Conservation (phyloP, 2,113 vertebrate species). For the Potamarius usumacintae region DNA sequence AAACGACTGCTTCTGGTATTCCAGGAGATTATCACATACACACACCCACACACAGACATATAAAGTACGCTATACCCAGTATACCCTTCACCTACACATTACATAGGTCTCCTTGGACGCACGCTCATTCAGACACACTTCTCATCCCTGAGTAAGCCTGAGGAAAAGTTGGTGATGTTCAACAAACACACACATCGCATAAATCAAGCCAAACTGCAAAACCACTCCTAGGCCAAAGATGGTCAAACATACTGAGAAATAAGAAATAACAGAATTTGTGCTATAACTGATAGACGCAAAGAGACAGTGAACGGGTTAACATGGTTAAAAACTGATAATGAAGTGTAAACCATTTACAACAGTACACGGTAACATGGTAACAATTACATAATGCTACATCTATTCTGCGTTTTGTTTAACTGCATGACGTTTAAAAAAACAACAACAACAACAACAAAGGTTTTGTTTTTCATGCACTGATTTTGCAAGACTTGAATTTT, state of each 20-base stretch:
- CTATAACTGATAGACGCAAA: constrained; percentile 5
- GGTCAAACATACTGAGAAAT: constrained; percentile 1
- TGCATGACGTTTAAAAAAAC: not conserved
- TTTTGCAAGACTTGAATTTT: not conserved
- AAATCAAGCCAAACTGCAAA: constrained; percentile 57
- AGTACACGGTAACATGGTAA: constrained; percentile 17
- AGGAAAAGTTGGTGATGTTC: constrained; percentile 80
- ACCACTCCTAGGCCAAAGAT: constrained; percentile 36
- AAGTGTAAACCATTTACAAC: constrained; percentile 26
- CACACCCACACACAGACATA: constrained; percentile 1
- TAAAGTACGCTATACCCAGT: not conserved
- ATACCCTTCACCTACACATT: constrained; percentile 10
- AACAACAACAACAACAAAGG: too few relatives aligned
- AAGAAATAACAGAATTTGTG: constrained; percentile 22
- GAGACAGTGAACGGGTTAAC: constrained; percentile 1
- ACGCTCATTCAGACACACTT: constrained; percentile 51
- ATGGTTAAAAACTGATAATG: constrained; percentile 19
- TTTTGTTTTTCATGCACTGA: not conserved
- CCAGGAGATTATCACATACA: constrained; percentile 50
- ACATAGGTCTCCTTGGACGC: constrained; percentile 17
- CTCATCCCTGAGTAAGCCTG: constrained; percentile 91
- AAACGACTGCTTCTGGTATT: constrained; percentile 50
- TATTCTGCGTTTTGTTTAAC: constrained; percentile 15
- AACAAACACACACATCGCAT: constrained; percentile 53
- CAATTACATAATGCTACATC: constrained; percentile 27